Evolutionary conservation across 2,888 invertebrate genomes (phyloP).

Genomic region (Boloria selene): DNA sequence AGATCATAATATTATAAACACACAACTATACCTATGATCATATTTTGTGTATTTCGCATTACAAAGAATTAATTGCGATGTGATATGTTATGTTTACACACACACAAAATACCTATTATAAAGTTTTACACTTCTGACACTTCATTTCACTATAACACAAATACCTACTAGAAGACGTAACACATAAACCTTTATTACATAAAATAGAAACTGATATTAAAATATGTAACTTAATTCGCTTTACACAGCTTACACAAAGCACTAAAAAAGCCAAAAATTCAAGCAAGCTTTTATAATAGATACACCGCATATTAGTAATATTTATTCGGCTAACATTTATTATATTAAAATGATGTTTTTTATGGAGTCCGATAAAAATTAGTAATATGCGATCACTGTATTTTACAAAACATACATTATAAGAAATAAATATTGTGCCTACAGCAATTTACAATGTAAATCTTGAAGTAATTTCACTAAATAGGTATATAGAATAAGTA

Average conservation of each 20-base stretch:
- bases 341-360: background rate
- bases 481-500: background rate
- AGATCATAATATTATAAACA: too few relatives aligned
- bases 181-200: background rate
- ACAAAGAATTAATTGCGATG: too few relatives aligned
- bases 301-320: background rate
- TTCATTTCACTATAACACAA: too few relatives aligned
- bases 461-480: too few relatives aligned
- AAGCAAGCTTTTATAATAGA: slow-evolving; percentile 21
- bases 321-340: background rate
- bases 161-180: background rate
- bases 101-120: too few relatives aligned
- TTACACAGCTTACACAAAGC: slow-evolving; percentile 30
- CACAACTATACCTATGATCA: too few relatives aligned
- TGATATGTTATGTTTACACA: too few relatives aligned
- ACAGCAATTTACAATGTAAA: background rate
- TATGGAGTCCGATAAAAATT: background rate
- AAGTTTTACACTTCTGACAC: too few relatives aligned
- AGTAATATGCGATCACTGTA: slow-evolving; percentile 3
- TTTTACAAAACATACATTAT: slow-evolving; percentile 1
- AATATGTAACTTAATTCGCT: slow-evolving; percentile 17
- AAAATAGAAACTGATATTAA: background rate
- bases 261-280: slow-evolving; percentile 13
- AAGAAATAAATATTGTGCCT: background rate
- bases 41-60: too few relatives aligned